Conservation (phyloP, 37 sponge, comb jelly and placozoan species). For the Mnemiopsis leidyi region DNA sequence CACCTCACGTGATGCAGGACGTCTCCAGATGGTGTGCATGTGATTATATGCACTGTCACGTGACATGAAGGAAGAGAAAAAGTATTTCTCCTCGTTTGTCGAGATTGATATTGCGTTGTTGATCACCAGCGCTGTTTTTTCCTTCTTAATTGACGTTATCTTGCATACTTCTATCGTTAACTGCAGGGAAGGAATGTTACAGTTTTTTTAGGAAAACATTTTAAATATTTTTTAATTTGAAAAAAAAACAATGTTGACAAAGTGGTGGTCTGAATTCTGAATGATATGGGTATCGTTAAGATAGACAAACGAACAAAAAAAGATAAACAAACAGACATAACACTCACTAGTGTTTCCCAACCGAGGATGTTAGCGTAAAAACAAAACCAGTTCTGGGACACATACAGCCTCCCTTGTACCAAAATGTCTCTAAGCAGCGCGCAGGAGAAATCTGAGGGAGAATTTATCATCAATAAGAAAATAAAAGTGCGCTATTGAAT, state of each 20-base stretch:
- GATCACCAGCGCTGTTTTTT: slow-evolving; percentile 92
- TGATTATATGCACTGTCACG: slow-evolving; percentile 82
- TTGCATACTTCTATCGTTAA: slow-evolving; percentile 81
- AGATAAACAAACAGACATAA: not conserved
- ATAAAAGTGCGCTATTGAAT: too few species aligned
- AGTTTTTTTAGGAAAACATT: too few species aligned
- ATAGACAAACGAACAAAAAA: not conserved
- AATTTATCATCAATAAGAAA: not conserved
- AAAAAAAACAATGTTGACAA: too few species aligned
- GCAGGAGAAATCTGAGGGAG: slow-evolving; percentile 87
- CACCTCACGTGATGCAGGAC: not conserved
- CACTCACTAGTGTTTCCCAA: slow-evolving; percentile 75
- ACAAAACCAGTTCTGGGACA: slow-evolving; percentile 93
- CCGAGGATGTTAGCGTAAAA: slow-evolving; percentile 98
- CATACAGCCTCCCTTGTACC: slow-evolving; percentile 87
- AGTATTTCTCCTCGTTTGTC: slow-evolving; percentile 84
- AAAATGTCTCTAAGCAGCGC: slow-evolving; percentile 91
- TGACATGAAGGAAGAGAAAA: slow-evolving; percentile 87
- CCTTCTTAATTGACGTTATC: slow-evolving; percentile 82
- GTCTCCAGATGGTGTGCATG: slow-evolving; percentile 80
- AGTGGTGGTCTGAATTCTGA: too few species aligned
- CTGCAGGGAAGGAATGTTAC: too few species aligned
- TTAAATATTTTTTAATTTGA: too few species aligned
- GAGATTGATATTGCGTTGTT: slow-evolving; percentile 91
- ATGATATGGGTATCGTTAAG: slow-evolving; percentile 36